Base-by-base conservation (phyloP, 2,888 invertebrate genomes). In the Minunthozetes semirufus region DNA sequence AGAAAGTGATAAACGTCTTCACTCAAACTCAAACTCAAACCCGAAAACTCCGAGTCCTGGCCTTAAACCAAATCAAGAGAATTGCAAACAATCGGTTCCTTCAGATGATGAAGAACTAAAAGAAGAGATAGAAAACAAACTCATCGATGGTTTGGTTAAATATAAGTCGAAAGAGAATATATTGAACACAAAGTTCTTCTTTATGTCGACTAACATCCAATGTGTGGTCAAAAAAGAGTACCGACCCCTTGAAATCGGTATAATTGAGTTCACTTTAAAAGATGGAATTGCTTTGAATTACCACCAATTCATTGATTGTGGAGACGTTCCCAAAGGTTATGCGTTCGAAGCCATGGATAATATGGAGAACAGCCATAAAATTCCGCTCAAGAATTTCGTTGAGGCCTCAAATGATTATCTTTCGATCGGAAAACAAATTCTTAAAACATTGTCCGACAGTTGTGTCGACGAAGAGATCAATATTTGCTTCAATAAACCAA, bases 281-380 rank as follows among this genome's bases (percentile, higher is more conserved):
- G 17, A 70, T 19, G 74, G 74, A 4, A 74, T 74, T 46, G n/a
- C 13, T 15, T 17, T 17, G 6, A 19, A 11, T 6, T 70, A 50
- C n/a, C 74, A 74, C 33, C 22, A n/a, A 29, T 74, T 70, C 50
- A 53, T 74, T 15, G 27, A 72, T 25, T 48, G 70, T 19, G 70
- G 70, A 29, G 15, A 22, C 0, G 22, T 74, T 13, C 74, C 74
- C 0, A 27, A 4, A 1, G 74, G 74, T 13, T 74, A 74, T 25
- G 9, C 33, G 2, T 42, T 19, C 11, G 11, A 22, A 3, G 74
- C 74, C 22, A 38, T 42, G 3, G 25, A 50, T 46, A 48, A 74
- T n/a, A 22, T 11, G n/a, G 15, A 74, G 48, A 33, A 50, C 13
- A 50, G 48, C 22, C 70, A 72, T 48, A 59, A 73, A 29, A 70